Base-by-base conservation (phyloP, 2,888 invertebrate species). In the Glaucopsyche alexis region DNA sequence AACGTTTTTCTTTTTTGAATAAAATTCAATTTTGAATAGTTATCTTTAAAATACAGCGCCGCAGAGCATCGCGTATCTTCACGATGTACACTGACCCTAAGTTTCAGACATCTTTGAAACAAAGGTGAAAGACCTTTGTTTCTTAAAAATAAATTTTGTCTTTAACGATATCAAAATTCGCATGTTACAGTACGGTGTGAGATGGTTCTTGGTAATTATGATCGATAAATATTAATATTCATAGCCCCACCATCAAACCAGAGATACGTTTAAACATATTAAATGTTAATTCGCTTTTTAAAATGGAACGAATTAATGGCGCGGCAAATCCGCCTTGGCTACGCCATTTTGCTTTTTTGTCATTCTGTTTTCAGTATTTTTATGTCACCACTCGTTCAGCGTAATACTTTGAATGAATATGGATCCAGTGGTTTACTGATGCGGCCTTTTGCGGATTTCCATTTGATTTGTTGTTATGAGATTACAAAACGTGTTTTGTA, bases 181-280 rank as follows among this genome's bases (percentile, higher is more conserved):
- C 8, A 8, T 55, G 45, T 69, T 74, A 72, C 73, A 38, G 8
- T 66, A 40, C 72, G 71, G 75, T 75, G 74, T 77, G 75, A 76
- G 40, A 71, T 74, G 38, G 71, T 76, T 75, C 77, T 79, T 77
- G 75, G 79, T 60, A 19, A 60, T 60, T 29, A 60, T 81, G 80
- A 81, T 82, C 79, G 81, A 81, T 80, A 75, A 77, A 78, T 79
- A 80, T 83, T 78, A 83, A 82, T 82, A 84, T 84, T 82, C 81
- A 83, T 83, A 80, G 77, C 75, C 78, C 42, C 50, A 71, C 75
- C 76, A 80, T 76, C 75, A 71, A 52, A 67, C 74, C 76, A 74
- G 77, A 77, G 81, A 81, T 79, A 78, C 76, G 76, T 76, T 79
- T 78, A 77, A 80, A 79, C 79, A 79, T 77, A 81, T 81, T 82